Evolutionary conservation across 2,888 invertebrate species (phyloP).

Genomic region (Bombyx huttoni): DNA sequence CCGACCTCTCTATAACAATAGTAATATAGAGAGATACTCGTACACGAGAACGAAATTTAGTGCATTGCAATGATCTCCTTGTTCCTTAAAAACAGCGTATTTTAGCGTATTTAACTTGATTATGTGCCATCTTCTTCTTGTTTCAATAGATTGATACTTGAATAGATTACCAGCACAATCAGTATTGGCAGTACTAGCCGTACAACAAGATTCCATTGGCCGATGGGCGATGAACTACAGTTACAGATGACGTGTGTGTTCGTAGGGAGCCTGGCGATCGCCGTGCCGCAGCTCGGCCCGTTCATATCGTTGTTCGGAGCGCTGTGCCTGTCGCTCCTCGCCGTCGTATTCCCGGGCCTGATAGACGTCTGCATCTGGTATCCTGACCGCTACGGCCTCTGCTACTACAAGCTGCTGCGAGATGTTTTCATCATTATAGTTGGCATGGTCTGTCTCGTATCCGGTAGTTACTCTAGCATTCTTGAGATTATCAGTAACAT

Average conservation of each 20-base stretch:
- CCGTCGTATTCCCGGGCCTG: slow-evolving; percentile 85
- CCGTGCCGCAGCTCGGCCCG: slow-evolving; percentile 83
- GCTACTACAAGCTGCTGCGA: slow-evolving; percentile 21
- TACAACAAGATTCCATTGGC: too few species aligned
- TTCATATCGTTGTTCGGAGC: slow-evolving; percentile 89
- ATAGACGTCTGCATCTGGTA: slow-evolving; percentile 49
- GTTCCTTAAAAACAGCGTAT: too few species aligned
- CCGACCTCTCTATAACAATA: not conserved
- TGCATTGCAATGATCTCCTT: too few species aligned
- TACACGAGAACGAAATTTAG: too few species aligned
- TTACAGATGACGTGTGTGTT: not conserved
- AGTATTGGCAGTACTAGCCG: too few species aligned
- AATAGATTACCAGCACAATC: too few species aligned
- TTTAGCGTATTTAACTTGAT: too few species aligned
- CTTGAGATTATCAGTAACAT: slow-evolving; percentile 21
- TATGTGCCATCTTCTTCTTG: too few species aligned
- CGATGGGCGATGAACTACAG: too few species aligned
- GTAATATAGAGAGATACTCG: too few species aligned
- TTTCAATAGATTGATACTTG: too few species aligned
- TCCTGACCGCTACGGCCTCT: slow-evolving; percentile 24
- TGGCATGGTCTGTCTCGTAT: slow-evolving; percentile 21
- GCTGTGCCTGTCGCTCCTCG: slow-evolving; percentile 85
- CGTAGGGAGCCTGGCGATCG: slow-evolving; percentile 54
- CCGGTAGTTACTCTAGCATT: slow-evolving; percentile 35
- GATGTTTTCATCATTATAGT: slow-evolving; percentile 24